phyloP scores from a whole-genome alignment of 1,140 invertebrate species.

The Hirudo medicinalis region DNA sequence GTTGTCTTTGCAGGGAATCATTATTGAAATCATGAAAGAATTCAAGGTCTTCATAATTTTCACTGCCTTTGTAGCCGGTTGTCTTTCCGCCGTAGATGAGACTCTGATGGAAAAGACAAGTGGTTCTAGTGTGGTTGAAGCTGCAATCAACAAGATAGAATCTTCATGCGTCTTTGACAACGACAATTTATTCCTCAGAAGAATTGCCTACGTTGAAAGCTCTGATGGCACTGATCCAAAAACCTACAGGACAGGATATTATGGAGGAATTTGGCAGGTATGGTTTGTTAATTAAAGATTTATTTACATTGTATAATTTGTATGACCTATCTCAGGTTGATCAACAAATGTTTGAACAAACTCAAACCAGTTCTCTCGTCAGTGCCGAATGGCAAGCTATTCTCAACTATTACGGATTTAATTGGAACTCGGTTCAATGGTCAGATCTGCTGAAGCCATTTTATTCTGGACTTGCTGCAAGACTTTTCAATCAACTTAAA shows the following conservation, averaged over 20 bases:
- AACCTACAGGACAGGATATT: conserved; percentile 24
- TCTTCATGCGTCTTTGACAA: conserved; percentile 27
- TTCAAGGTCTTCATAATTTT: conserved; percentile 19
- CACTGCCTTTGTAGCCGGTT: neutral
- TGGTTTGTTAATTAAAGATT: no score
- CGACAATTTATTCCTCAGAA: conserved; percentile 26
- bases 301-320: no score
- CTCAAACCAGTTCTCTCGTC: neutral
- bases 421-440: conserved; percentile 30
- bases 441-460: conserved; percentile 30
- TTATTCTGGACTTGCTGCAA: conserved; percentile 31
- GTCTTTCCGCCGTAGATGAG: conserved; percentile 19
- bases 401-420: conserved; percentile 26
- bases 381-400: conserved; percentile 8
- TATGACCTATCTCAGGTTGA: neutral
- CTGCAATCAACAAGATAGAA: conserved; percentile 25
- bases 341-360: neutral
- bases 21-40: neutral
- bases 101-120: conserved; percentile 24
- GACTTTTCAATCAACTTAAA: conserved; percentile 24
- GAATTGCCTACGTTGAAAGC: conserved; percentile 28
- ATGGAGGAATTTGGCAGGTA: conserved; percentile 32
- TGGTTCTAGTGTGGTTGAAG: conserved; percentile 27
- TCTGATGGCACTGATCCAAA: conserved; percentile 25
- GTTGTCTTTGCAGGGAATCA: neutral